phyloP scores from a whole-genome alignment of 2,113 vertebrate species.

The Oreotrochilus melanogaster region DNA sequence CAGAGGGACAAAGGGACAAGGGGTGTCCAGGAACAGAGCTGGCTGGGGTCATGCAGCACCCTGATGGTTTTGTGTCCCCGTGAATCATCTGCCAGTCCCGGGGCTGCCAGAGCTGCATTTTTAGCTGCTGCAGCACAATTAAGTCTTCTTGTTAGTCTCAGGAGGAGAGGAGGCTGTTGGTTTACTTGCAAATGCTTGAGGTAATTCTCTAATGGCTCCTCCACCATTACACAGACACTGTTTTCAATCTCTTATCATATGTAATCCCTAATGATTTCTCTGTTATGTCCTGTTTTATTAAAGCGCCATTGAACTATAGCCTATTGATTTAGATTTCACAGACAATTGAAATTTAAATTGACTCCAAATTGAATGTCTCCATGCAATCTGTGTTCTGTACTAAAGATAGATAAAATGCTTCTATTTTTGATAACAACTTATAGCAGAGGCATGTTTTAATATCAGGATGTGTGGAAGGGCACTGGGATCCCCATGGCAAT shows the following conservation, averaged over 20 bases:
- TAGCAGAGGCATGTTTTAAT: conserved; percentile 72
- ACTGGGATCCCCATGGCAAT: conserved; percentile 17
- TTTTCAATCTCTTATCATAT: conserved; percentile 78
- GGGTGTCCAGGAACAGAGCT: accelerated
- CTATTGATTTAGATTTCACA: conserved; percentile 89
- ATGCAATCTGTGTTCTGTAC: conserved; percentile 78
- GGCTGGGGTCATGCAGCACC: accelerated
- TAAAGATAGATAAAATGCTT: conserved; percentile 81
- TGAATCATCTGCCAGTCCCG: conserved; percentile 42
- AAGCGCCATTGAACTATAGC: conserved; percentile 85
- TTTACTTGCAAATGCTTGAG: conserved; percentile 74
- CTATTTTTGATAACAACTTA: conserved; percentile 81
- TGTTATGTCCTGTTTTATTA: conserved; percentile 86
- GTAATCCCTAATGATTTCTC: conserved; percentile 82
- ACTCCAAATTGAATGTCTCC: conserved; percentile 86
- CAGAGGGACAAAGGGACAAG: accelerated
- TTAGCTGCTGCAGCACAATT: conserved; percentile 65
- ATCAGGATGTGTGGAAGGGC: conserved; percentile 15
- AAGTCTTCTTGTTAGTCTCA: conserved; percentile 61
- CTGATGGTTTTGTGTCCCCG: background rate
- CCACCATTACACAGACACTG: conserved; percentile 59
- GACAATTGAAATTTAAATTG: conserved; percentile 88
- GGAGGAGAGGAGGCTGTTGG: conserved; percentile 70
- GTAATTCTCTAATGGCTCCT: conserved; percentile 77
- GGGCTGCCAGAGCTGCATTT: conserved; percentile 70